Base-by-base conservation (phyloP, 2,797 vertebrate genomes). In the Lacerta agilis region DNA sequence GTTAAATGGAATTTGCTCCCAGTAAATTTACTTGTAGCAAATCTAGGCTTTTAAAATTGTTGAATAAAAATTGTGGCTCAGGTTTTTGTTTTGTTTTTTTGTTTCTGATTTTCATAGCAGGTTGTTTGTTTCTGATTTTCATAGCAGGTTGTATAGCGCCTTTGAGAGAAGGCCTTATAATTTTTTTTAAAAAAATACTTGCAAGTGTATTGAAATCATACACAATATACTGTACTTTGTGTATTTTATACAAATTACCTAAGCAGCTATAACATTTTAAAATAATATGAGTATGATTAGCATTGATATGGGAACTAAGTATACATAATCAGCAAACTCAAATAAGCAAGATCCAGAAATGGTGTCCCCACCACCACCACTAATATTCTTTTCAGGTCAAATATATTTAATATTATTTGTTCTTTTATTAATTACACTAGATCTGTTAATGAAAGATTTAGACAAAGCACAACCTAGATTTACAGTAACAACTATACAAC, bases 391-490 rank as follows among this genome's bases (percentile, higher is more conserved):
- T 55, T 10, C 13, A 49, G 41, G 38, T 75, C 29, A 67, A 6
- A 66, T 81, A 41, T 67, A 17, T 66, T 38, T 84, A 33, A 17
- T 61, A 84, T 75, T 75, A 27, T 76, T 9, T 25, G 64, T 25
- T 15, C 75, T 77, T 79, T 41, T 36, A 88, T 84, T 3, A 27
- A 4, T 20, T 58, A 2, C 64, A n/a, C 41, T 49, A 83, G 82
- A 69, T 66, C 87, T 91, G 45, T 79, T 75, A 41, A 38, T 20
- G 17, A 43, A 69, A 27, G 23, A 55, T 45, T 73, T n/a, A 45
- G 87, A 82, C 45, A 20, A 10, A 4, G 2, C 2, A 49, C 75
- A 80, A 84, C 17, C 61, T 64, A 64, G 61, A 64, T 82, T 67
- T 82, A 29, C 38, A 27, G 43, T n/a, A 67, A 18, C 15, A 82